Evolutionary conservation across 2,888 invertebrate genomes (phyloP).

Genomic region (Bedellia somnulentella): DNA sequence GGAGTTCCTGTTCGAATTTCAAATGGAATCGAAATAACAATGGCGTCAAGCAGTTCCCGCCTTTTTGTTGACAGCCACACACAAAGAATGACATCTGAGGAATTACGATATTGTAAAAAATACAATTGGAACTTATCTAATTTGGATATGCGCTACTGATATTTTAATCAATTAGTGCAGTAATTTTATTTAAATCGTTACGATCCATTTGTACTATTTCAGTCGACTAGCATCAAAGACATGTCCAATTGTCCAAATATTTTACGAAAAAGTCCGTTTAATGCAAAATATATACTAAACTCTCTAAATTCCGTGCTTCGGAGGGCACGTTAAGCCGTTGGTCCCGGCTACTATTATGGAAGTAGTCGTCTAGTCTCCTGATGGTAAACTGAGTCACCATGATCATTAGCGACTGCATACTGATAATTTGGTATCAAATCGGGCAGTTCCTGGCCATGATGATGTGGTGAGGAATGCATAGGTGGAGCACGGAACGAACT

Average conservation of each 20-base stretch:
- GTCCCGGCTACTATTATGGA: no score
- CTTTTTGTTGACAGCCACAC: conserved; percentile 25
- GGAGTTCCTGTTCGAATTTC: conserved; percentile 44
- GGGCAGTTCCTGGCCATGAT: conserved; percentile 36
- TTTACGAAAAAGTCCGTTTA: no score
- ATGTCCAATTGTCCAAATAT: no score
- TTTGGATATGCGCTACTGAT: conserved; percentile 38
- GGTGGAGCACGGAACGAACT: conserved; percentile 33
- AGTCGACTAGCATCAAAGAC: no score
- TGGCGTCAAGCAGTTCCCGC: conserved; percentile 42
- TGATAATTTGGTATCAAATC: conserved; percentile 51
- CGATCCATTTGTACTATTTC: no score
- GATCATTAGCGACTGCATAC: conserved; percentile 46
- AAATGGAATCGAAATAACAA: conserved; percentile 40
- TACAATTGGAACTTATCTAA: conserved; percentile 19
- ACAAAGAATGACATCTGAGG: conserved; percentile 37
- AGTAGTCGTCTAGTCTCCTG: no score
- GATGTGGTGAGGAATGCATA: conserved; percentile 29
- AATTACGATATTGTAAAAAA: conserved; percentile 25
- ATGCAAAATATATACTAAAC: no score
- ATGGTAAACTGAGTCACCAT: no score
- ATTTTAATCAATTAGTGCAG: no score
- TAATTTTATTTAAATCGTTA: no score
- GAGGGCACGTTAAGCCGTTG: no score
- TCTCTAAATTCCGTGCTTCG: no score